A percentile compares a stretch with the other conserved stretches of the same genome.
phyloP scores from a whole-genome alignment of 2,888 invertebrate species.

The Athetis lepigone region DNA sequence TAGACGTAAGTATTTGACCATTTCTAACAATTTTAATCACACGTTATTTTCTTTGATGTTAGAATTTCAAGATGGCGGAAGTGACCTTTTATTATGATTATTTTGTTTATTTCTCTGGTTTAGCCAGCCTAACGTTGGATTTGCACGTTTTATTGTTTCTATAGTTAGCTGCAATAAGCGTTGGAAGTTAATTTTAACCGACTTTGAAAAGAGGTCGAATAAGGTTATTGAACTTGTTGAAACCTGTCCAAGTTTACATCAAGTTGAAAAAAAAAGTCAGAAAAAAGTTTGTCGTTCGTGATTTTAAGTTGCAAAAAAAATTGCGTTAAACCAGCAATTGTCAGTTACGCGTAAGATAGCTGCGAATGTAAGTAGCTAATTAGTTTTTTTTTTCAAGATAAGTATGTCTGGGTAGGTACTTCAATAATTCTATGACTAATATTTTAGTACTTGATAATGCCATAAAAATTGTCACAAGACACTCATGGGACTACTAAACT shows the following conservation, averaged over 20 bases:
- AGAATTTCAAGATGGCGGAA: constrained; percentile 83
- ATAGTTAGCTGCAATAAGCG: constrained; percentile 31
- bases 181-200: constrained; percentile 29
- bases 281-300: constrained; percentile 4
- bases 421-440: background rate
- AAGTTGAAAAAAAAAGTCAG: constrained; percentile 31
- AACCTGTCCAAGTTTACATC: constrained; percentile 71
- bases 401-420: background rate
- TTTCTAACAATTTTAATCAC: constrained; percentile 33
- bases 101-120: constrained; percentile 64
- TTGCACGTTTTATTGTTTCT: constrained; percentile 44
- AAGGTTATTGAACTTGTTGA: constrained; percentile 81
- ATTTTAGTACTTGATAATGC: background rate
- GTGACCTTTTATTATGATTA: constrained; percentile 75
- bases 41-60: constrained; percentile 48
- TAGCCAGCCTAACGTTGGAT: constrained; percentile 32
- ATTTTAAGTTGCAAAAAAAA: background rate
- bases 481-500: no score
- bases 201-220: constrained; percentile 61
- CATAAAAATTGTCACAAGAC: background rate
- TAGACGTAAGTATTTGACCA: constrained; percentile 79
- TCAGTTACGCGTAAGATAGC: background rate
- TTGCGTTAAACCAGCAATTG: background rate
- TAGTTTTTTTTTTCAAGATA: background rate
- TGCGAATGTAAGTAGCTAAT: background rate